These are phyloP conservation scores for Drosophila diplacantha DNA, from an alignment of 2,888 invertebrate genomes.

Conservation along the genomic window DNA sequence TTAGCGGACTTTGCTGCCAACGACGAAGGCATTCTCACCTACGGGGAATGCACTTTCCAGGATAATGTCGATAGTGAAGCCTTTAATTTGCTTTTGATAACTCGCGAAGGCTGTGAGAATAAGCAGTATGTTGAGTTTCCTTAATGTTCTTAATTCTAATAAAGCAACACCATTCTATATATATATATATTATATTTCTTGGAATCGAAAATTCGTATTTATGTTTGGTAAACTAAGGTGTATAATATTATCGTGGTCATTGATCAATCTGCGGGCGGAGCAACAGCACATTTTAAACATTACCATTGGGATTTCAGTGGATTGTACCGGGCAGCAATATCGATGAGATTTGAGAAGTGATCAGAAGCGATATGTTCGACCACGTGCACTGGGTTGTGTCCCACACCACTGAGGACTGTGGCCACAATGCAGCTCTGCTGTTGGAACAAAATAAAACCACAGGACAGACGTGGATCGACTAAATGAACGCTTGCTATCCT, in stretches of 20 bases:
- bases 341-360: no score
- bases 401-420: no score
- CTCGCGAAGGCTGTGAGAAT: constrained; percentile 44
- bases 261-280: constrained; percentile 87
- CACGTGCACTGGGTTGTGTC: no score
- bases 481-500: no score
- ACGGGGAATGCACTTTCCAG: constrained; percentile 57
- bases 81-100: constrained; percentile 53
- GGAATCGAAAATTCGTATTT: not conserved
- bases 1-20: constrained; percentile 55
- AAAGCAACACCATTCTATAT: not conserved
- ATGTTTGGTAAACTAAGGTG: not conserved
- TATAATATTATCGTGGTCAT: constrained; percentile 80
- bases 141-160: not conserved
- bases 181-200: not conserved
- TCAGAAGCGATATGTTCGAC: no score
- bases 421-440: no score
- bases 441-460: no score
- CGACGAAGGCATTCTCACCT: constrained; percentile 36
- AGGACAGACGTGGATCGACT: no score
- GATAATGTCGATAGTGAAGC: constrained; percentile 48
- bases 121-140: constrained; percentile 35
- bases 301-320: no score
- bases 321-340: no score
- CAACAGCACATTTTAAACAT: no score